Evolutionary conservation across 2,113 vertebrate genomes (phyloP), one percentile per base, ranked within the genome.

Genomic region (Malurus cyaneus): DNA sequence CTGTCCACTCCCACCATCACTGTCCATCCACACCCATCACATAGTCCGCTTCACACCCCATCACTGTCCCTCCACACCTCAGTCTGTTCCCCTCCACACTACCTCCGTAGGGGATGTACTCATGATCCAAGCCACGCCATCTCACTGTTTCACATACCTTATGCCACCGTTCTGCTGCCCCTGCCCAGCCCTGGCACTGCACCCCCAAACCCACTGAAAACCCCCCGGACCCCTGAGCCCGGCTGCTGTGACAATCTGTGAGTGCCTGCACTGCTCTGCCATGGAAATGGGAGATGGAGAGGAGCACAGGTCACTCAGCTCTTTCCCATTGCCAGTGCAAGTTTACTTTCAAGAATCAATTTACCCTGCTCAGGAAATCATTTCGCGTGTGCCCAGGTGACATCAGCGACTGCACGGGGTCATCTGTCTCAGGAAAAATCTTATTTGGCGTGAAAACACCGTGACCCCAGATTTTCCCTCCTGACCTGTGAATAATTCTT

Each of bases 301-400:
- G 25, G 34, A 31, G 34, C 77, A 86, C 59, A 42, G 74, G 50
- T 39, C 78, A 11, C 59, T 41, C 54, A 1, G 42, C 73, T 49
- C 49, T 8, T 6, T 9, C 47, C 65, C 11, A 5, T 9, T 49
- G 71, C 74, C 42, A n/a, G 1, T 15, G 66, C 41, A 44, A 34
- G 26, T 80, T 94, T 17, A 5, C 28, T 44, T 26, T 57, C 72
- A 26, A 41, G 34, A 83, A 60, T 24, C 72, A 25, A 34, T 88
- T 59, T 60, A 2, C 41, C 20, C 18, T n/a, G 12, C 69, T 88
- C 41, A 29, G 81, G 49, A 66, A 83, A 56, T 52, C 25, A 3
- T 14, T 34, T 8, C 0, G 0, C 0, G 0, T 17, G 5, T 52
- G 60, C 8, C 69, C 46, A 12, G 56, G 3, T 53, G 87, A 36